Percentiles rank a stretch among this genome's conserved stretches.
These are phyloP conservation scores for Drosophila pseudotakahashii DNA, from an alignment of 2,888 invertebrate species.

Conservation along the genomic window DNA sequence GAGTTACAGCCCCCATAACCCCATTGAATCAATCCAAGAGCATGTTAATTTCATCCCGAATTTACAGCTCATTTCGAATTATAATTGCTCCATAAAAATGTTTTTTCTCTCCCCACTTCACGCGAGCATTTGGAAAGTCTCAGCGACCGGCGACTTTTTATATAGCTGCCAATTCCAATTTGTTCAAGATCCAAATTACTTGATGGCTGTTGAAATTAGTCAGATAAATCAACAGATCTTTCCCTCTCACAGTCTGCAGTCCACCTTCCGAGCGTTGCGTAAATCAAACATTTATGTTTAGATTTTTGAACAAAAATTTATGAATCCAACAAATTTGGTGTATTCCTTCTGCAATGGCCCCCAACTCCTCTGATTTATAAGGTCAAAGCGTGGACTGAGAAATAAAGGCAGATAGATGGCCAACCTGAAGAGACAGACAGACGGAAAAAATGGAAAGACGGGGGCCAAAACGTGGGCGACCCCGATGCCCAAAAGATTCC, in stretches of 20 bases:
- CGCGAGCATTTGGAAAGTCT: not conserved
- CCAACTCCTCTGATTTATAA: conserved; percentile 66
- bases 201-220: conserved; percentile 64
- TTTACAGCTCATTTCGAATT: conserved; percentile 31
- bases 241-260: conserved; percentile 12
- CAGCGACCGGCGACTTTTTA: not conserved
- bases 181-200: conserved; percentile 63
- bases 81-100: conserved; percentile 62
- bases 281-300: conserved; percentile 74
- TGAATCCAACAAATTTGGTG: conserved; percentile 57
- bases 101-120: conserved; percentile 40
- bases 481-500: conserved; percentile 55
- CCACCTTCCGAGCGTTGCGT: conserved; percentile 57
- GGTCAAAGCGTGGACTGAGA: conserved; percentile 62
- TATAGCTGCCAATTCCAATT: conserved; percentile 55
- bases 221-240: conserved; percentile 63
- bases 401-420: conserved; percentile 57
- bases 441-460: conserved; percentile 15
- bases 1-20: conserved; percentile 36
- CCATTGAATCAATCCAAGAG: not conserved
- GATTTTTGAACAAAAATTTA: conserved; percentile 57
- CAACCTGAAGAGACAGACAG: conserved; percentile 51
- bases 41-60: conserved; percentile 18
- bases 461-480: conserved; percentile 70
- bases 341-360: conserved; percentile 5